Conservation (phyloP, 2,888 invertebrate genomes). For the Campoplex nolae region DNA sequence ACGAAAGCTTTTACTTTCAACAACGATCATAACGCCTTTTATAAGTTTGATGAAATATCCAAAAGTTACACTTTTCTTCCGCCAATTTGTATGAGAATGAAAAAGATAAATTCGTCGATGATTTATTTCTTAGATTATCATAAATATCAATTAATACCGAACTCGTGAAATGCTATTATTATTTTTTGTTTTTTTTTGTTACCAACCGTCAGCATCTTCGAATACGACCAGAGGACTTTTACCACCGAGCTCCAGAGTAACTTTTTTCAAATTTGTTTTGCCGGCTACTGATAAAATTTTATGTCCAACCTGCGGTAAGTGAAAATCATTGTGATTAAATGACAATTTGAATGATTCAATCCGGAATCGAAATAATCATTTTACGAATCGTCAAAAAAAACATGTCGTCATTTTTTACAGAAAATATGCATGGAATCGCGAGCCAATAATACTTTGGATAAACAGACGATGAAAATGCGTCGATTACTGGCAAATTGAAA, state of each 20-base stretch:
- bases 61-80: too few relatives aligned
- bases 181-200: conserved; percentile 1
- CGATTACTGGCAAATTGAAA: too few relatives aligned
- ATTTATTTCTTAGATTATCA: not conserved
- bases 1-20: not conserved
- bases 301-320: conserved; percentile 72
- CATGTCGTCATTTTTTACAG: too few relatives aligned
- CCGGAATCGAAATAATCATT: not conserved
- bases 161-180: too few relatives aligned
- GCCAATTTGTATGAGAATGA: not conserved
- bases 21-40: not conserved
- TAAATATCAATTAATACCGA: too few relatives aligned
- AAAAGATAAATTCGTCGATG: not conserved
- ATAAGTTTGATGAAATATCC: too few relatives aligned
- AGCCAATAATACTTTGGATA: too few relatives aligned
- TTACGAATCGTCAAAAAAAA: too few relatives aligned
- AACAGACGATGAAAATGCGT: too few relatives aligned
- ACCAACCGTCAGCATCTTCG: conserved; percentile 91
- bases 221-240: conserved; percentile 95
- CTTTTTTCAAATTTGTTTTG: conserved; percentile 91
- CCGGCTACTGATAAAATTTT: conserved; percentile 88
- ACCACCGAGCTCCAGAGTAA: conserved; percentile 94
- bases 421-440: too few relatives aligned
- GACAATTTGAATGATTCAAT: not conserved
- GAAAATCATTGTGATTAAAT: not conserved